A percentile compares a stretch with the other conserved stretches of the same genome.
Conservation (phyloP, 2,888 invertebrate species). For the Pecten maximus region DNA sequence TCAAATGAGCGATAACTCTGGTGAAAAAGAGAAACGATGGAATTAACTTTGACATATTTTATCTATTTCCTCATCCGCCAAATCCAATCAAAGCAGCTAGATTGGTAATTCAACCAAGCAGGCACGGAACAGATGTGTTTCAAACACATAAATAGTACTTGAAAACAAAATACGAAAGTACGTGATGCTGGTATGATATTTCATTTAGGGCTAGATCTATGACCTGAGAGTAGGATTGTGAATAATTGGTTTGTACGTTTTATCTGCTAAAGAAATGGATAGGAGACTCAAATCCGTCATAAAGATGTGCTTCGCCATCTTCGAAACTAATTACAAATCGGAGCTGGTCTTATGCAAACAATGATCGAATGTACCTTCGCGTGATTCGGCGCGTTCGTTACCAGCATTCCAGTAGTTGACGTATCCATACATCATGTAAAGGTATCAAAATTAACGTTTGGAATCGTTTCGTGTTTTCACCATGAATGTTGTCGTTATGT, state of each 20-base stretch:
- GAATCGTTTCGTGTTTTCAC: background rate
- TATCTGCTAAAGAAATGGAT: constrained; percentile 19
- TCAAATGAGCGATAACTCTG: too few species aligned
- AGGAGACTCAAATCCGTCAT: background rate
- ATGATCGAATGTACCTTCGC: background rate
- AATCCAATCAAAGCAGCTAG: background rate
- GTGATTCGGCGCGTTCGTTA: constrained; percentile 6
- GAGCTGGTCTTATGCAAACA: background rate
- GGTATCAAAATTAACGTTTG: constrained; percentile 19
- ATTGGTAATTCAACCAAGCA: background rate
- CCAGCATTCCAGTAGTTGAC: background rate
- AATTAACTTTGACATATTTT: background rate
- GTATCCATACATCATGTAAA: background rate
- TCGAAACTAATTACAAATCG: constrained; percentile 6
- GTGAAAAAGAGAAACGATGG: background rate
- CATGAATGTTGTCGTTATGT: background rate
- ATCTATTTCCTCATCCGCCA: background rate
- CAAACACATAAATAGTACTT: constrained; percentile 16
- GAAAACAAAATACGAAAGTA: background rate
- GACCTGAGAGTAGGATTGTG: background rate
- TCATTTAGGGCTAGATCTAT: background rate
- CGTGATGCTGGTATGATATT: background rate
- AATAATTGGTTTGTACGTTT: constrained; percentile 22
- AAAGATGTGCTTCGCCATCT: background rate
- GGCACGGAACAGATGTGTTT: background rate